Percentiles rank a stretch among this genome's conserved stretches.
Evolutionary conservation across 2,113 vertebrate genomes (phyloP).

Genomic region (Campylorhamphus procurvoides): DNA sequence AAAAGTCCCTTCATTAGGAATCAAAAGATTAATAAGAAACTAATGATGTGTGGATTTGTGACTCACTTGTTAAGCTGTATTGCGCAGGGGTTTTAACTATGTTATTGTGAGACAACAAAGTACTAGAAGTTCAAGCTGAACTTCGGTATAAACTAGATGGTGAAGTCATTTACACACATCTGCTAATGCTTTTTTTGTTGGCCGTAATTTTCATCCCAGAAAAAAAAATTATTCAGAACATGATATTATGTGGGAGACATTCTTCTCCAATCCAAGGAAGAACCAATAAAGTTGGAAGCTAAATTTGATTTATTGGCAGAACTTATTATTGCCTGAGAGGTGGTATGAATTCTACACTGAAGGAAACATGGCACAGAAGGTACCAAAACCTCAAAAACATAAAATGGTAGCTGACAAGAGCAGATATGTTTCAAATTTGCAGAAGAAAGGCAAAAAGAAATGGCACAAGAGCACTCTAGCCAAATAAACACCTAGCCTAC

Average conservation of each 20-base stretch:
- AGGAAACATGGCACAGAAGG: not conserved
- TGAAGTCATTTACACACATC: not conserved
- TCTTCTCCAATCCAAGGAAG: not conserved
- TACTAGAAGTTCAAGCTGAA: not conserved
- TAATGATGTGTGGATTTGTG: not conserved
- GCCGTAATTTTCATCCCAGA: not conserved
- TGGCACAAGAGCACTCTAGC: not conserved
- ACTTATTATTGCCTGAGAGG: not conserved
- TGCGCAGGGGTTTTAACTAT: not conserved
- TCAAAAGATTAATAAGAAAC: not conserved
- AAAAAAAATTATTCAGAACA: not conserved
- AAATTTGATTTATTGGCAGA: not conserved
- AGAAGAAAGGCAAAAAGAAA: not conserved
- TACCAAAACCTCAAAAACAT: not conserved
- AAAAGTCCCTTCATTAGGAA: not conserved
- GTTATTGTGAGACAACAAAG: not conserved
- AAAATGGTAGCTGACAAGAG: not conserved
- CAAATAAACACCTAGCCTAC: not conserved
- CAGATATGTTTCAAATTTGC: not conserved
- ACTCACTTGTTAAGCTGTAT: not conserved
- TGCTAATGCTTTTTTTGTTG: not conserved
- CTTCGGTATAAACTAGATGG: not conserved
- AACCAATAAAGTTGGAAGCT: not conserved
- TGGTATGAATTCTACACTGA: not conserved
- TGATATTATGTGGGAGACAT: not conserved